Base-by-base conservation (phyloP, 92 coral and sea anemone species). In the Plumapathes pennacea region DNA sequence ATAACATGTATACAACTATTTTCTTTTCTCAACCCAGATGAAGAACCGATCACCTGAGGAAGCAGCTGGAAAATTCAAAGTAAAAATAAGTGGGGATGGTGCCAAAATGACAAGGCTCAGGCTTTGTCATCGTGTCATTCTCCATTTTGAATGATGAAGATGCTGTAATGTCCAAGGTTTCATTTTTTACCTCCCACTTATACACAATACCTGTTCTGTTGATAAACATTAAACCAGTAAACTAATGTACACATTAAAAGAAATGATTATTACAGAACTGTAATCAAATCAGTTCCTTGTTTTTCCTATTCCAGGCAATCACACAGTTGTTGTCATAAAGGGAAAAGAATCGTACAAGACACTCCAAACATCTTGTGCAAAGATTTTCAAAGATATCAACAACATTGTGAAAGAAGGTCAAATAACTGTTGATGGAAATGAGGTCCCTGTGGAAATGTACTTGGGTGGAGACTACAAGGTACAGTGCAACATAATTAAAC, bases 291-390 rank as follows among this genome's bases (percentile, higher is more conserved):
- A n/a, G n/a, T n/a, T n/a, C n/a, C n/a, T n/a, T 20, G 11, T 22
- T 49, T 49, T 49, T 22, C 11, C 11, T 23, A 39, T 38, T 20
- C 23, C 60, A 65, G 76, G 76, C 13, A 67, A 67, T 46, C 67
- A 76, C 69, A 65, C 67, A 50, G 55, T 70, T 44, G 78, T 67
- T 45, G 62, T 76, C 23, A 47, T 81, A n/a, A 81, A 81, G 52
- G 88, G 77, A 5, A 76, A 81, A 4, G 77, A 81, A 50, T 54
- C 71, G 10, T 64, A 73, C 44, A 76, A 66, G n/a, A 67, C 74
- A 47, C 57, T 81, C 28, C 60, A 74, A 60, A 54, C 66, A 13
- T 81, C 87, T 55, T 73, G 69, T 63, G 64, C 47, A 26, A 50
- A 50, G 5, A 11, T 77, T 26, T 77, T 77, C 30, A 32, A 68